phyloP scores from a whole-genome alignment of 2,888 invertebrate genomes.

The Salticus scenicus region DNA sequence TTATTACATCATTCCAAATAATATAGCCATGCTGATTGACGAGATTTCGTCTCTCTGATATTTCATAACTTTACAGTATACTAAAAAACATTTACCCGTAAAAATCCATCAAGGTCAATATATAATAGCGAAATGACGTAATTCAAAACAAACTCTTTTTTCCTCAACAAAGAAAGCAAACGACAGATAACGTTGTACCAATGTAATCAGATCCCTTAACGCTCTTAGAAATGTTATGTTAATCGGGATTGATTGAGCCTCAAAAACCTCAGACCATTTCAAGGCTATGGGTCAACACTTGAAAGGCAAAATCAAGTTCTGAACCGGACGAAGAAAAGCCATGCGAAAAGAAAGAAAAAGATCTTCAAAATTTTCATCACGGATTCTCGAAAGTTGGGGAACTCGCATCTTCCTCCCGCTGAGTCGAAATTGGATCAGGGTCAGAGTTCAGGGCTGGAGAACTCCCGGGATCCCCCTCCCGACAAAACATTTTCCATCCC shows the following conservation, averaged over 20 bases:
- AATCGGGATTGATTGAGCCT: neutral
- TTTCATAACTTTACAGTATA: too few species aligned
- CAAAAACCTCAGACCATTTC: neutral
- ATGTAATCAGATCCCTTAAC: too few species aligned
- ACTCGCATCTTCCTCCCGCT: constrained; percentile 16
- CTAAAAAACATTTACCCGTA: too few species aligned
- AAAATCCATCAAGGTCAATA: too few species aligned
- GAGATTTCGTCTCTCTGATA: too few species aligned
- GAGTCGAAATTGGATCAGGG: constrained; percentile 66
- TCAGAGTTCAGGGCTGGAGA: constrained; percentile 53
- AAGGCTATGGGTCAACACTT: neutral
- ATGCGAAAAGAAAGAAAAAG: neutral
- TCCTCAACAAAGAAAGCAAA: too few species aligned
- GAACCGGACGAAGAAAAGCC: neutral
- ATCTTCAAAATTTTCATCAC: constrained; percentile 40
- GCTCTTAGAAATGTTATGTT: too few species aligned
- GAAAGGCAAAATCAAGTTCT: constrained; percentile 11
- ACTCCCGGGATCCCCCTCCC: neutral
- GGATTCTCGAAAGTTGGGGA: neutral
- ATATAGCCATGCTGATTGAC: too few species aligned
- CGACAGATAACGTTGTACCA: too few species aligned
- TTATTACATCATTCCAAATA: too few species aligned
- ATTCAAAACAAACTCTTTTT: too few species aligned
- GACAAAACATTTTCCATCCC: neutral
- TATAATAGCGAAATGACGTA: too few species aligned